These are phyloP conservation scores for Tadarida brasiliensis DNA, from an alignment of 2,797 vertebrate genomes.

Conservation along the genomic window DNA sequence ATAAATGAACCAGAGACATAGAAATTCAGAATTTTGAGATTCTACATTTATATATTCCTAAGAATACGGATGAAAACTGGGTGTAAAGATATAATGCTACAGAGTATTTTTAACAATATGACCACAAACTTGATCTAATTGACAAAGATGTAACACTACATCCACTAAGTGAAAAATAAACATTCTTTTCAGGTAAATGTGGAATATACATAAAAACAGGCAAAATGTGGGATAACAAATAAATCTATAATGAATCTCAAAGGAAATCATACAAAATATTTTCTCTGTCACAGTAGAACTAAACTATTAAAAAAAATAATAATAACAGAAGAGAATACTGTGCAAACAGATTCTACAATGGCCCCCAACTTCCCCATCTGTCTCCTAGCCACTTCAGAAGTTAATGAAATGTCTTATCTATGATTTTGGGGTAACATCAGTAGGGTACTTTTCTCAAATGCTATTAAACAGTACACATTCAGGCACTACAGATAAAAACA, in stretches of 20 bases:
- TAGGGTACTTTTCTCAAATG: conserved; percentile 22
- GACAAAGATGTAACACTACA: not conserved
- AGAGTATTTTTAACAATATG: not conserved
- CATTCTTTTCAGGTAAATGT: not conserved
- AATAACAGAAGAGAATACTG: not conserved
- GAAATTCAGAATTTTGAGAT: conserved; percentile 2
- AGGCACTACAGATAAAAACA: conserved; percentile 57
- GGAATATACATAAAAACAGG: not conserved
- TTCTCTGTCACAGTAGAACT: not conserved
- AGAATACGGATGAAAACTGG: not conserved
- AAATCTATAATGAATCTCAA: not conserved
- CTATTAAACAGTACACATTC: conserved; percentile 47
- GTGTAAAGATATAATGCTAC: not conserved
- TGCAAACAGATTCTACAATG: not conserved
- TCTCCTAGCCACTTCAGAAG: not conserved
- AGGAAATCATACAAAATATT: not conserved
- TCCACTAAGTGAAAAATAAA: not conserved
- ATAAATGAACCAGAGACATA: not conserved
- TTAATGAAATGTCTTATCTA: not conserved
- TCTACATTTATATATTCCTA: not conserved
- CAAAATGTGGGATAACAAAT: not conserved
- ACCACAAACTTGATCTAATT: not conserved
- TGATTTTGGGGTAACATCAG: not conserved
- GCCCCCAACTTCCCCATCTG: not conserved
- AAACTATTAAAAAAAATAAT: not conserved